Conservation (phyloP, 92 coral and sea anemone genomes). For the Epizoanthus stellaris region DNA sequence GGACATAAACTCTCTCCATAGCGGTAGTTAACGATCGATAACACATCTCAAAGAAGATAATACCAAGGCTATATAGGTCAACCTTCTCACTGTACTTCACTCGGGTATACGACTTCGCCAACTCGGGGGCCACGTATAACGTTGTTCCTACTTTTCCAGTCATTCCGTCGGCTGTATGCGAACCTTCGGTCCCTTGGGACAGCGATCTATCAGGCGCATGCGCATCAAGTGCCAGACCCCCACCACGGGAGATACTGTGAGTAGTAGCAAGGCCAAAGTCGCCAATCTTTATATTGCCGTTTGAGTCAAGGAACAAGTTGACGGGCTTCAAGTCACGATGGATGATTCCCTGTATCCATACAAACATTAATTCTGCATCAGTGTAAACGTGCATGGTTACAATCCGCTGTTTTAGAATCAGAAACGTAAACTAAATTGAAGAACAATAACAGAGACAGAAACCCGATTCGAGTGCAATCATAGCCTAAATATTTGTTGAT, state of each 20-base stretch:
- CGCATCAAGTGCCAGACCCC: slow-evolving; percentile 65
- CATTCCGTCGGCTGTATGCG: slow-evolving; percentile 85
- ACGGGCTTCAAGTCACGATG: slow-evolving; percentile 99
- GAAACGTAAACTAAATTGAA: background rate
- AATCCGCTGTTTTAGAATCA: background rate
- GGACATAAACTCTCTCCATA: slow-evolving; percentile 86
- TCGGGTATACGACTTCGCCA: slow-evolving; percentile 71
- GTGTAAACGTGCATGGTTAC: background rate
- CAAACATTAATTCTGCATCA: background rate
- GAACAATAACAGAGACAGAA: background rate
- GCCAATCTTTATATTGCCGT: slow-evolving; percentile 92
- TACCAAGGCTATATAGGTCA: slow-evolving; percentile 95
- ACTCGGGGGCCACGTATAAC: slow-evolving; percentile 93
- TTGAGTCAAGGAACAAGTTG: slow-evolving; percentile 91
- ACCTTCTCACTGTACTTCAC: slow-evolving; percentile 94
- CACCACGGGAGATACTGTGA: slow-evolving; percentile 81
- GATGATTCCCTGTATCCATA: slow-evolving; percentile 80
- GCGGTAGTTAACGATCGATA: slow-evolving; percentile 85
- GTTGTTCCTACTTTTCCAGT: slow-evolving; percentile 98
- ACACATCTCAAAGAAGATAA: slow-evolving; percentile 98
- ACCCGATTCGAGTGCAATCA: too few relatives aligned
- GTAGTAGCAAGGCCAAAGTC: slow-evolving; percentile 99
- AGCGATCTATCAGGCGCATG: slow-evolving; percentile 50
- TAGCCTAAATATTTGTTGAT: too few relatives aligned
- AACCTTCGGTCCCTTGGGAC: slow-evolving; percentile 54